Conservation (phyloP, 2,113 vertebrate genomes). For the Perca schrenkii region DNA sequence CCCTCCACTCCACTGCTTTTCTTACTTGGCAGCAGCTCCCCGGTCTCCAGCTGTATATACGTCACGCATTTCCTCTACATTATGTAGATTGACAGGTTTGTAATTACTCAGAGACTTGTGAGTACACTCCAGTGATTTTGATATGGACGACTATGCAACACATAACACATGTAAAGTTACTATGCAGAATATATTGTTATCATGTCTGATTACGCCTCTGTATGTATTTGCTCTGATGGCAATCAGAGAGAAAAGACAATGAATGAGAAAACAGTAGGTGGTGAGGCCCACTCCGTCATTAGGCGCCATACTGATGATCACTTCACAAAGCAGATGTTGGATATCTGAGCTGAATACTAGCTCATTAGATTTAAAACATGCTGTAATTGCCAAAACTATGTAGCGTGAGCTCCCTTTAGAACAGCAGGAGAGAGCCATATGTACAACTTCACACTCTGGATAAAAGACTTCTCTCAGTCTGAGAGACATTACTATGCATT, state of each 20-base stretch:
- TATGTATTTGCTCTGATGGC: constrained; percentile 45
- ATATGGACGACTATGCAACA: constrained; percentile 18
- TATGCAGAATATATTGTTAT: constrained; percentile 32
- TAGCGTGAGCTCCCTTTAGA: constrained; percentile 48
- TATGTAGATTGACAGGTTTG: constrained; percentile 72
- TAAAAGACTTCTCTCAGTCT: constrained; percentile 42
- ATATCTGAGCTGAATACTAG: constrained; percentile 55
- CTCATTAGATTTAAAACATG: constrained; percentile 68
- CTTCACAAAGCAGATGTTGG: constrained; percentile 66
- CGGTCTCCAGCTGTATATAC: constrained; percentile 59
- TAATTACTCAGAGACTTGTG: constrained; percentile 72
- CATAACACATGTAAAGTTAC: constrained; percentile 38
- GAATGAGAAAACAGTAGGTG: constrained; percentile 50
- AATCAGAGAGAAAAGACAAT: constrained; percentile 63
- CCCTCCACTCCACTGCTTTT: constrained; percentile 23
- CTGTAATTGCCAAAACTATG: constrained; percentile 48
- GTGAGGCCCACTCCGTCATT: constrained; percentile 54
- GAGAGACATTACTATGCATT: constrained; percentile 60
- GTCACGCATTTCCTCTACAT: constrained; percentile 61
- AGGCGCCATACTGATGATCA: constrained; percentile 38
- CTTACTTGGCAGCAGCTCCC: constrained; percentile 37
- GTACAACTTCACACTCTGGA: constrained; percentile 28
- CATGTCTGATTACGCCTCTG: constrained; percentile 51
- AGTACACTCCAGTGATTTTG: constrained; percentile 53
- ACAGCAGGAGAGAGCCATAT: constrained; percentile 45